phyloP scores from a whole-genome alignment of 1,140 invertebrate species.

The Drosophila ficusphila region DNA sequence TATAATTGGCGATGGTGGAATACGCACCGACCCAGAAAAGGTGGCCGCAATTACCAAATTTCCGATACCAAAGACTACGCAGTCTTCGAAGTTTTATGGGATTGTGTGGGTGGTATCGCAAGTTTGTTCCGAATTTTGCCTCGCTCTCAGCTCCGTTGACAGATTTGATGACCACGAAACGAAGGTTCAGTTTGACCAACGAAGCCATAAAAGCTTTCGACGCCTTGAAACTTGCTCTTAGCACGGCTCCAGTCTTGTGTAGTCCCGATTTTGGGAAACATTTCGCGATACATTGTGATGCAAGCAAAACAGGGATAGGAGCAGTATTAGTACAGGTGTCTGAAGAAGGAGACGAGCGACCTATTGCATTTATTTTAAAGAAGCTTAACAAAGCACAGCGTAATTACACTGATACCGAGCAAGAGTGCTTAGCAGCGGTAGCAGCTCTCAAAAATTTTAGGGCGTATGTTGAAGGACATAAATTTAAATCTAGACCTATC shows the following conservation, averaged over 20 bases:
- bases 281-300: not conserved
- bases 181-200: not conserved
- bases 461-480: not conserved
- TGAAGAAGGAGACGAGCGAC: not conserved
- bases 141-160: not conserved
- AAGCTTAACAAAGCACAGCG: not conserved
- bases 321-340: not conserved
- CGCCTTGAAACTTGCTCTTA: not conserved
- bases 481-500: too few relatives aligned
- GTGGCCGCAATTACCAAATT: not conserved
- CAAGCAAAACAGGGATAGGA: not conserved
- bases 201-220: not conserved
- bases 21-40: not conserved
- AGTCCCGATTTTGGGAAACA: not conserved
- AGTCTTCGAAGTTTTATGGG: not conserved
- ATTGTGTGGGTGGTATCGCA: not conserved
- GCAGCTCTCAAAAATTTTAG: not conserved
- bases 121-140: too few relatives aligned
- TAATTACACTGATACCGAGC: not conserved
- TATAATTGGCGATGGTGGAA: constrained; percentile 6
- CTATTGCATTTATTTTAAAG: not conserved
- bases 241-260: not conserved
- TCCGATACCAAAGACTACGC: not conserved
- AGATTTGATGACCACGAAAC: not conserved
- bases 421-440: not conserved